Conservation (phyloP, 2,113 vertebrate genomes). For the Cettia cetti region DNA sequence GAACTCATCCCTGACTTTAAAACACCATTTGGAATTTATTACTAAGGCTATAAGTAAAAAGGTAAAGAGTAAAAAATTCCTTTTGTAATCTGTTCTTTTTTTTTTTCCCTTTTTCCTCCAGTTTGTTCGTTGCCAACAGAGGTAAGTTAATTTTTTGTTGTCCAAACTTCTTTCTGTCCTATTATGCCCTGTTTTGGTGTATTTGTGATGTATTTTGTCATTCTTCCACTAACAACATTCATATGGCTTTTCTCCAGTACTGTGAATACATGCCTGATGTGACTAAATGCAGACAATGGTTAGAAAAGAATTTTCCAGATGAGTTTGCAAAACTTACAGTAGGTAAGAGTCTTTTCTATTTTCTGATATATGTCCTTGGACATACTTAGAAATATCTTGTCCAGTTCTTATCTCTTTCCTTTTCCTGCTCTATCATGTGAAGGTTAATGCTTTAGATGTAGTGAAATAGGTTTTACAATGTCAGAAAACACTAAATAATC, state of each 20-base stretch:
- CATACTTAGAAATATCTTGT: background rate
- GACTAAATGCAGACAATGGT: slow-evolving; percentile 96
- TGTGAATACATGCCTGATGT: slow-evolving; percentile 99
- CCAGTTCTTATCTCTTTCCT: background rate
- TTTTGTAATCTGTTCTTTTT: background rate
- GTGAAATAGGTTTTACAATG: background rate
- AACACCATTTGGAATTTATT: background rate
- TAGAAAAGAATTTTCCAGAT: slow-evolving; percentile 98
- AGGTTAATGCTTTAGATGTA: background rate
- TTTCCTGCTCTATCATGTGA: background rate
- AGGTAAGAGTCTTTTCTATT: slow-evolving; percentile 76
- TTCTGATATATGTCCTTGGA: background rate
- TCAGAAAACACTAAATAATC: background rate
- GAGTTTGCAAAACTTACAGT: slow-evolving; percentile 95
- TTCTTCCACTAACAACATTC: background rate
- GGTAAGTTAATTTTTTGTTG: slow-evolving; percentile 69
- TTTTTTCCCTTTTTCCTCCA: background rate
- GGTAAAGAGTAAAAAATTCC: background rate
- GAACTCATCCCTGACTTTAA: background rate
- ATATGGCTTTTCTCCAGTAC: slow-evolving; percentile 76
- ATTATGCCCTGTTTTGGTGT: background rate
- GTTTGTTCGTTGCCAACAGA: slow-evolving; percentile 83
- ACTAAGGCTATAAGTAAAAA: background rate
- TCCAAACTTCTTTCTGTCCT: background rate
- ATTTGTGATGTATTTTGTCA: background rate